phyloP scores from a whole-genome alignment of 2,113 vertebrate species.

The Perca fluviatilis region DNA sequence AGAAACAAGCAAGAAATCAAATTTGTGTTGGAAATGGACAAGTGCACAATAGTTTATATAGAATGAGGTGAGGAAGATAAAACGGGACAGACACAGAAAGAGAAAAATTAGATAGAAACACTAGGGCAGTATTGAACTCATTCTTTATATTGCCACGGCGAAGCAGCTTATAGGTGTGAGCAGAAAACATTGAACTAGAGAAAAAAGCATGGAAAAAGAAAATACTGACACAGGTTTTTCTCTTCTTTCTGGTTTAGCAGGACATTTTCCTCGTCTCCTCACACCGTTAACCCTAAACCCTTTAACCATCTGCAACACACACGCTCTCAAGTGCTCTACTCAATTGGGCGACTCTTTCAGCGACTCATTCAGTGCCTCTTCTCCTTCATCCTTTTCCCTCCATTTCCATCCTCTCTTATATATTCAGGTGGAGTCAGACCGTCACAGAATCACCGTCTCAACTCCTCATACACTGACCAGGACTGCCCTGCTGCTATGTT shows the following conservation, averaged over 20 bases:
- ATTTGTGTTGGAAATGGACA: conserved; percentile 13
- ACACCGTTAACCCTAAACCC: conserved; percentile 16
- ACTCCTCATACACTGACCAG: conserved; percentile 43
- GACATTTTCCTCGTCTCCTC: conserved; percentile 11
- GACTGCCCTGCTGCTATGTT: conserved; percentile 41
- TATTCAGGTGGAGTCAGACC: conserved; percentile 71
- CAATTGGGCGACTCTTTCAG: conserved; percentile 28
- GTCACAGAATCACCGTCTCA: conserved; percentile 41
- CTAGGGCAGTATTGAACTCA: conserved; percentile 33
- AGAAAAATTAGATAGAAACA: conserved; percentile 31
- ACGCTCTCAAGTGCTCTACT: conserved; percentile 37
- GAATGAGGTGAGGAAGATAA: neutral
- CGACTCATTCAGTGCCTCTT: conserved; percentile 58
- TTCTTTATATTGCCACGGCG: conserved; percentile 12
- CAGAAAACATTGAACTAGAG: conserved; percentile 21
- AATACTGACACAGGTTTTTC: neutral
- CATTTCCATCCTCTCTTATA: conserved; percentile 64
- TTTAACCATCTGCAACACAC: conserved; percentile 7
- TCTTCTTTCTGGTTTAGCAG: conserved; percentile 14
- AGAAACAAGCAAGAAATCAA: neutral
- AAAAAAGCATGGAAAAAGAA: conserved; percentile 18
- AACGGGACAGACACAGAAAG: conserved; percentile 8
- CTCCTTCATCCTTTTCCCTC: conserved; percentile 63
- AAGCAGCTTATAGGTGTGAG: conserved; percentile 35
- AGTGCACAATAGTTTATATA: neutral